Evolutionary conservation across 1,140 invertebrate genomes (phyloP).

Genomic region (Zaprionus taronus): DNA sequence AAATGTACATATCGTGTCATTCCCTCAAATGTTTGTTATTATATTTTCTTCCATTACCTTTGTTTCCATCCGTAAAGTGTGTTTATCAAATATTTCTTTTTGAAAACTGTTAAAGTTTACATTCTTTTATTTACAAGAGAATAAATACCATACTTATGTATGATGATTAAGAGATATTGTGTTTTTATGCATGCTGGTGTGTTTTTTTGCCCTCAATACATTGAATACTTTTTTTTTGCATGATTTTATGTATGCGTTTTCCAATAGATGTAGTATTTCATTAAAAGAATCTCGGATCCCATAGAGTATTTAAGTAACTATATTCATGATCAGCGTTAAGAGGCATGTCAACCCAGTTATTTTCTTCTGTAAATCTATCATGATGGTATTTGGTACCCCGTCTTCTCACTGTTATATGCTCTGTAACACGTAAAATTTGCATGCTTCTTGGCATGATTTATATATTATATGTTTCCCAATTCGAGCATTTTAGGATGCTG

Average conservation of each 20-base stretch:
- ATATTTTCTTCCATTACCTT: slow-evolving; percentile 34
- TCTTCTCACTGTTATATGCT: no score
- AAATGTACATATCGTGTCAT: slow-evolving; percentile 7
- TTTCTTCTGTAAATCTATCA: no score
- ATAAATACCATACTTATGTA: slow-evolving; percentile 44
- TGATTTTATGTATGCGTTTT: not conserved
- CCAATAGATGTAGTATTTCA: no score
- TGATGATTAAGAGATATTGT: slow-evolving; percentile 16
- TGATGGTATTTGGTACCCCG: no score
- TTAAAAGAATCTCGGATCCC: no score
- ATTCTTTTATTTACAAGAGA: slow-evolving; percentile 40
- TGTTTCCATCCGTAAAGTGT: slow-evolving; percentile 27
- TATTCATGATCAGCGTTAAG: no score
- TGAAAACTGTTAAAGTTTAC: slow-evolving; percentile 37
- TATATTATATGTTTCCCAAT: no score
- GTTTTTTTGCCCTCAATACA: not conserved
- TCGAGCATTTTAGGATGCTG: no score
- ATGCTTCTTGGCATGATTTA: no score
- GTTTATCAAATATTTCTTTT: slow-evolving; percentile 20
- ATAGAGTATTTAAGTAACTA: no score
- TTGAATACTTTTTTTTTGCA: not conserved
- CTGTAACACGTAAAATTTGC: no score
- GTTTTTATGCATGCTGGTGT: slow-evolving; percentile 1
- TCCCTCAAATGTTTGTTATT: slow-evolving; percentile 58
- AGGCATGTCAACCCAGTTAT: no score